A percentile compares a stretch with the other conserved stretches of the same genome.
Conservation (phyloP, 2,888 invertebrate genomes). For the Macrostomum cliftonense region DNA sequence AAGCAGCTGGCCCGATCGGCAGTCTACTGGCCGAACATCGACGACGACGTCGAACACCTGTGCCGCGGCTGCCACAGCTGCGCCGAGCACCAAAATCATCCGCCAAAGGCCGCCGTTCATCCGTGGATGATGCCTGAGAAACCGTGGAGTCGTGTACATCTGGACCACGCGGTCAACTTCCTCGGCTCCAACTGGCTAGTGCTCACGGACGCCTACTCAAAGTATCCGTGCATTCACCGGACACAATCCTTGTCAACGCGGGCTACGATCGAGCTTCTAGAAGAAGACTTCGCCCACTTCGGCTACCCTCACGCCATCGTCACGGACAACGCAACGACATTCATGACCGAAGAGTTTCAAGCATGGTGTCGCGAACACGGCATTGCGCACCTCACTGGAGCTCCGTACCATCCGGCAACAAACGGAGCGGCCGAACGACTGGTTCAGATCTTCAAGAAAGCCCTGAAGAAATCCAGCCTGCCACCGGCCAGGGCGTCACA, state of each 20-base stretch:
- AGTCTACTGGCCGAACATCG: slow-evolving; percentile 11
- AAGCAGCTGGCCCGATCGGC: neutral
- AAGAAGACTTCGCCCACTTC: slow-evolving; percentile 12
- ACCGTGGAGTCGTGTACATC: slow-evolving; percentile 18
- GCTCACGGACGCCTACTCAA: slow-evolving; percentile 16
- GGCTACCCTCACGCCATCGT: slow-evolving; percentile 11
- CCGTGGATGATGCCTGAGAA: slow-evolving; percentile 17
- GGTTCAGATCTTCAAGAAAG: slow-evolving; percentile 16
- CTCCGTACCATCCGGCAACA: slow-evolving; percentile 16
- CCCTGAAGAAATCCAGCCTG: no score
- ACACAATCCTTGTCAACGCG: slow-evolving; percentile 10
- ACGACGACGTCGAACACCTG: slow-evolving; percentile 11
- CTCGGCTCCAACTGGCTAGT: slow-evolving; percentile 14
- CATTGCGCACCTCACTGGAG: slow-evolving; percentile 12
- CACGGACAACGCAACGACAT: slow-evolving; percentile 13
- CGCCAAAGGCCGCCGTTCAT: slow-evolving; percentile 16
- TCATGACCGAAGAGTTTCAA: slow-evolving; percentile 14
- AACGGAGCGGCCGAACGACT: slow-evolving; percentile 15
- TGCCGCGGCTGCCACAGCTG: slow-evolving; percentile 11
- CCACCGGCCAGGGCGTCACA: slow-evolving; percentile 10
- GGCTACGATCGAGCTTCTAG: slow-evolving; percentile 19
- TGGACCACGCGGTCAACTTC: slow-evolving; percentile 18
- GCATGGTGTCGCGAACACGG: slow-evolving; percentile 12
- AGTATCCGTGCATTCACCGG: slow-evolving; percentile 15
- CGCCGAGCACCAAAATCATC: slow-evolving; percentile 11